Evolutionary conservation across 2,113 vertebrate genomes (phyloP).

Genomic region (Zosterops borbonicus): DNA sequence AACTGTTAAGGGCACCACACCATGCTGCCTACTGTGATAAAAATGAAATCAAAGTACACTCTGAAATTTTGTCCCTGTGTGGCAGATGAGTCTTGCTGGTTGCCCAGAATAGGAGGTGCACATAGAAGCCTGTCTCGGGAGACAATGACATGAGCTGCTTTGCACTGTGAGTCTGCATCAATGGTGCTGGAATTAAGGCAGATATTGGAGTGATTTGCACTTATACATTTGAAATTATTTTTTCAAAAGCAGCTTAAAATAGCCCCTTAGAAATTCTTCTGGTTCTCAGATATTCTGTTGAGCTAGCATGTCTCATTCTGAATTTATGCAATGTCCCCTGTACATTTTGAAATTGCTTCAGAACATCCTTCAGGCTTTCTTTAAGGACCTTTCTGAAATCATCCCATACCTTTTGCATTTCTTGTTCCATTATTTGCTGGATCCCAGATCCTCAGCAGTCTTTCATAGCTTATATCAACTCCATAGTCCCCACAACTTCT

Average conservation of each 20-base stretch:
- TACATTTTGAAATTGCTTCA: neutral
- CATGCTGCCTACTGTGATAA: neutral
- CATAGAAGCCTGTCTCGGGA: fast-evolving
- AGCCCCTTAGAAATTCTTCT: neutral
- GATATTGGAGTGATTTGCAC: neutral
- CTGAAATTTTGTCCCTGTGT: neutral
- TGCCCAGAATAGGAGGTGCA: neutral
- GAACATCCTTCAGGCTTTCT: neutral
- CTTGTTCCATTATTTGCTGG: neutral
- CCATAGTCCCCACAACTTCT: neutral
- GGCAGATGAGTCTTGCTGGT: neutral
- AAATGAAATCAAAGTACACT: neutral
- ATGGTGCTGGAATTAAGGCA: neutral
- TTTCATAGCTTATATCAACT: neutral
- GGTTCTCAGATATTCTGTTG: neutral
- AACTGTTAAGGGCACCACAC: neutral
- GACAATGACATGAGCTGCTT: neutral
- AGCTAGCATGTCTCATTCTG: neutral
- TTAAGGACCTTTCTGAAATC: neutral
- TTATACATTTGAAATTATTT: neutral
- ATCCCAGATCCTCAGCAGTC: neutral
- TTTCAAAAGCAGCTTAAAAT: neutral
- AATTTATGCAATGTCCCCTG: neutral
- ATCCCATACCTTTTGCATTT: neutral
- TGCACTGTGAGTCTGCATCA: neutral